Base-by-base conservation (phyloP, 2,113 vertebrate genomes). In the Patagioenas fasciata region DNA sequence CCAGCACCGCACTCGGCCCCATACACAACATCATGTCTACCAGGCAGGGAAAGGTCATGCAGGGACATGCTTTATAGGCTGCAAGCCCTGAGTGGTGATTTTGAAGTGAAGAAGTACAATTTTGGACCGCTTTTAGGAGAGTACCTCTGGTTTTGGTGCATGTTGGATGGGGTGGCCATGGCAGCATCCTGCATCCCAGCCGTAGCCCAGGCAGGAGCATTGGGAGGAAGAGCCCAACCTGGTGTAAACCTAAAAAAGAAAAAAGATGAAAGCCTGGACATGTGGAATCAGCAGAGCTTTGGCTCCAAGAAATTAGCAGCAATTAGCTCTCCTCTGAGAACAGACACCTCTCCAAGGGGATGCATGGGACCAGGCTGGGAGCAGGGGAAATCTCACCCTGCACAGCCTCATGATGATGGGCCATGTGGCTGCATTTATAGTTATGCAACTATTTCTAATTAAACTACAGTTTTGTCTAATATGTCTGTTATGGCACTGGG, bases 1-100 rank as follows among this genome's bases (percentile, higher is more conserved):
- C 18, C 3, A 0, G 26, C 5, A 44, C 42, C 42, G 16, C 15
- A 16, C 42, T 42, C 42, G 0, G 7, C 12, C 60, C 53, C 4
- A 0, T 23, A 10, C 24, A 13, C 47, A 3, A 1, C 36, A 26
- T 18, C 73, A 0, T 5, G 5, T 17, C 15, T 10, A 2, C 8
- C 10, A 0, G 58, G 50, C 5, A 23, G 34, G 26, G 8, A 10
- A 24, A 18, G 16, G 36, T 32, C 69, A 0, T 0, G 5, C 1
- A 5, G 50, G 44, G 4, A 17, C 9, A 1, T 3, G 18, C 17
- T 31, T 11, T 18, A 13, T 44, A 6, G 51, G 53, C n/a, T 50
- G 24, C 18, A 5, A 3, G 4, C 34, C 34, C 70, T 0, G 0
- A 14, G 28, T 6, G 38, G 5, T 18, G 44, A 4, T 3, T 5